Conservation (phyloP, 2,113 vertebrate species). For the Etia nguti region DNA sequence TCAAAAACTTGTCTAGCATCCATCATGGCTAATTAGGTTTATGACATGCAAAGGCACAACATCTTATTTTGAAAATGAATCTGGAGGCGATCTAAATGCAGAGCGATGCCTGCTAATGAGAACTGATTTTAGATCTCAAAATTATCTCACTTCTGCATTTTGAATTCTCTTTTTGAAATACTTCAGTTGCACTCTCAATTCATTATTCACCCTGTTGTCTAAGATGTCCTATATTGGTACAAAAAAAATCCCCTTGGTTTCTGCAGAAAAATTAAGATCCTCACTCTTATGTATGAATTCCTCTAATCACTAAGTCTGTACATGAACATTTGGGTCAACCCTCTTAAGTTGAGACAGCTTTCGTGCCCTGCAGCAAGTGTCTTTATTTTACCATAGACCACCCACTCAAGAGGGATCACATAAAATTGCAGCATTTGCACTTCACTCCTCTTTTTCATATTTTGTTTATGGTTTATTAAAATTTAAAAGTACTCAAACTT, state of each 20-base stretch:
- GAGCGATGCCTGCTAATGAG: constrained; percentile 1
- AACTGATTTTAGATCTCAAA: background rate
- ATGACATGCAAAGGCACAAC: constrained; percentile 36
- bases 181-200: background rate
- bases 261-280: background rate
- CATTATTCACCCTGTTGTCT: constrained; percentile 19
- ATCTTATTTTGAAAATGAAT: constrained; percentile 46
- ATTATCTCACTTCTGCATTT: background rate
- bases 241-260: background rate
- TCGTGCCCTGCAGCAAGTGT: constrained; percentile 16
- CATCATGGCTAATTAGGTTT: constrained; percentile 51
- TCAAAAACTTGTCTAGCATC: constrained; percentile 54
- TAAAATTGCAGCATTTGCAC: background rate
- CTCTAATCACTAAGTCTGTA: constrained; percentile 9
- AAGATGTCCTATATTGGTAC: background rate
- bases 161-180: background rate
- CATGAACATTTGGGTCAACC: constrained; percentile 46
- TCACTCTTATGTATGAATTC: background rate
- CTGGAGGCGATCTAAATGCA: background rate
- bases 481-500: background rate
- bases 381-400: constrained; percentile 24
- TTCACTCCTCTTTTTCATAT: background rate
- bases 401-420: constrained; percentile 15
- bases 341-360: background rate
- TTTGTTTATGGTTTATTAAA: constrained; percentile 11